These are phyloP conservation scores for Athene cunicularia DNA, from an alignment of 2,113 vertebrate genomes.

Conservation along the genomic window DNA sequence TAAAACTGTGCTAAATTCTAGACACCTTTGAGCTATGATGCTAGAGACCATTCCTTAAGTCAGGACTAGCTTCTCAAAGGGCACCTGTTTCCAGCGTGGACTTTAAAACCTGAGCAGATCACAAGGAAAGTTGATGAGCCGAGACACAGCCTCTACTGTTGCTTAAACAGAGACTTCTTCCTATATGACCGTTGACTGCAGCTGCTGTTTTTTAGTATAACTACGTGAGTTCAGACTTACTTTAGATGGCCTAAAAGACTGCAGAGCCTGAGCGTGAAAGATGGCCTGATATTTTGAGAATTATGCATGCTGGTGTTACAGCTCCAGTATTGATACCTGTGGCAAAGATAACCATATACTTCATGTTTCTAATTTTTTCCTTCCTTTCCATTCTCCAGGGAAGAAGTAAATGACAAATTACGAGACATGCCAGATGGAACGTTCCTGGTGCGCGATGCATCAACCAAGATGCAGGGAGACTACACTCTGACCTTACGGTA, in stretches of 20 bases:
- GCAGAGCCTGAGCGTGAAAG: background rate
- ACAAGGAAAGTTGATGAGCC: slow-evolving; percentile 51
- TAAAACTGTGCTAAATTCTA: slow-evolving; percentile 33
- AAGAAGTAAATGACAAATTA: slow-evolving; percentile 95
- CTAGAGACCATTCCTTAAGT: slow-evolving; percentile 25
- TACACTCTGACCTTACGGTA: slow-evolving; percentile 93
- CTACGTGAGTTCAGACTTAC: slow-evolving; percentile 7
- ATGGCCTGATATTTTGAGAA: background rate
- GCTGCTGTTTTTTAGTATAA: slow-evolving; percentile 18
- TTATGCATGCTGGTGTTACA: background rate
- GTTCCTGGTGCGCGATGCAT: slow-evolving; percentile 94
- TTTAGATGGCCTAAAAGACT: background rate
- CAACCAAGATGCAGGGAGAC: slow-evolving; percentile 93
- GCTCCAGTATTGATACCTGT: background rate
- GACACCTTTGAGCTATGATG: slow-evolving; percentile 26
- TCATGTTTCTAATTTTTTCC: background rate
- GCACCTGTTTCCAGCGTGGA: slow-evolving; percentile 40
- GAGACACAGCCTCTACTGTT: slow-evolving; percentile 42
- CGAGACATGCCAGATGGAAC: slow-evolving; percentile 92
- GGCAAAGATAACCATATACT: background rate
- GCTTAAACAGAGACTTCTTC: slow-evolving; percentile 51
- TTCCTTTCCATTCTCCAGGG: slow-evolving; percentile 74
- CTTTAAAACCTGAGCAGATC: slow-evolving; percentile 56
- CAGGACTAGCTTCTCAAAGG: slow-evolving; percentile 38
- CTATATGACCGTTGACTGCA: background rate